Percentiles rank a stretch among this genome's conserved stretches.
phyloP scores from a whole-genome alignment of 2,797 vertebrate species.

The Fistularia commersonii region DNA sequence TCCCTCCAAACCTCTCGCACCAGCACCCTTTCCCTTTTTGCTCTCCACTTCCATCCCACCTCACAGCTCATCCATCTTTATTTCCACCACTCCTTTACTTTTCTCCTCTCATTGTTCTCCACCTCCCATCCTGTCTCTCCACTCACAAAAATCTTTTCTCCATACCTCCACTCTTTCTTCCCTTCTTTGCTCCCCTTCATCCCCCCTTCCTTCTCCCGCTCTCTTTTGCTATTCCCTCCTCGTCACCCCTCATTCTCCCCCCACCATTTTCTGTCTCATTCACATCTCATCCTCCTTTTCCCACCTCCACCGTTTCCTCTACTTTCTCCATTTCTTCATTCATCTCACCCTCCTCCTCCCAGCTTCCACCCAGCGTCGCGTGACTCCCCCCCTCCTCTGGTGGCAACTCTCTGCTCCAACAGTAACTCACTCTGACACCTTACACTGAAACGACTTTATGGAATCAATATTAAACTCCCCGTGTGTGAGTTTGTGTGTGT shows the following conservation, averaged over 20 bases:
- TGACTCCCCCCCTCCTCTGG: slow-evolving; percentile 86
- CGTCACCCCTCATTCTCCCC: background rate
- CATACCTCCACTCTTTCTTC: too few species aligned
- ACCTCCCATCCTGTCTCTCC: too few species aligned
- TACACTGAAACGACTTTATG: slow-evolving; percentile 99
- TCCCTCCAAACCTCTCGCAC: too few species aligned
- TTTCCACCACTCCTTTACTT: background rate
- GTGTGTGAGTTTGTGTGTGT: slow-evolving; percentile 3
- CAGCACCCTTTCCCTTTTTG: too few species aligned
- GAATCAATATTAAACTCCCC: slow-evolving; percentile 98
- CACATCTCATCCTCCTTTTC: background rate
- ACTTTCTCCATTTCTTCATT: rapidly evolving
- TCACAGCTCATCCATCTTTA: background rate
- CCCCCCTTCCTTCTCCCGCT: too few species aligned
- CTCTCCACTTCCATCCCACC: too few species aligned
- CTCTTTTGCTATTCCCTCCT: background rate
- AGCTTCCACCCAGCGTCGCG: slow-evolving; percentile 80
- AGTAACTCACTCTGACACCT: slow-evolving; percentile 91
- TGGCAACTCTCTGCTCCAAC: slow-evolving; percentile 79
- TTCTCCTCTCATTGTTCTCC: too few species aligned
- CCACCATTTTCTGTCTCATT: too few species aligned
- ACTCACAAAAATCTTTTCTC: too few species aligned
- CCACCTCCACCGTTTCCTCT: background rate
- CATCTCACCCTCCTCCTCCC: background rate
- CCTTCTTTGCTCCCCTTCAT: too few species aligned